Percentiles rank a stretch among this genome's conserved stretches.
Conservation (phyloP, 1,140 invertebrate genomes). For the Aphaenogaster floridana region DNA sequence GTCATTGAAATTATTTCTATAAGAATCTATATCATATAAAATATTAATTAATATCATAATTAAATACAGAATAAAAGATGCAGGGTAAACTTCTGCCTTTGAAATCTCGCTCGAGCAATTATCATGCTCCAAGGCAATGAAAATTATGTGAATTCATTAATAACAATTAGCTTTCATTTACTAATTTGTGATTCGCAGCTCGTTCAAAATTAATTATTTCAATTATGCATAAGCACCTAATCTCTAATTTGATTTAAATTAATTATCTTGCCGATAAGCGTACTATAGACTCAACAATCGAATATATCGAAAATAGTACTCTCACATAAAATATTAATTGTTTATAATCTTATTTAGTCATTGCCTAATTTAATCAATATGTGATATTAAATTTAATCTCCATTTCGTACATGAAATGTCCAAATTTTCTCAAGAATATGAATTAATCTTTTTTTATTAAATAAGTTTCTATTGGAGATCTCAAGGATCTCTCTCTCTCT, state of each 20-base stretch:
- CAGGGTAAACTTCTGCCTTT: conserved; percentile 8
- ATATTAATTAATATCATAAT: conserved; percentile 33
- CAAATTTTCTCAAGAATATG: background rate
- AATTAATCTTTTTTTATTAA: conserved; percentile 16
- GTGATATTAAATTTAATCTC: background rate
- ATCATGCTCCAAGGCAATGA: conserved; percentile 24
- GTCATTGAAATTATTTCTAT: conserved; percentile 8
- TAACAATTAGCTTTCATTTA: conserved; percentile 48
- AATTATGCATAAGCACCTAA: conserved; percentile 23
- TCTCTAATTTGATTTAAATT: conserved; percentile 34
- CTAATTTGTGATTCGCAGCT: conserved; percentile 36
- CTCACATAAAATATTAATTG: background rate
- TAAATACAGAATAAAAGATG: conserved; percentile 40
- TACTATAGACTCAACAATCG: too few relatives aligned
- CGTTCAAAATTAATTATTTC: conserved; percentile 58
- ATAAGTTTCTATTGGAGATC: background rate
- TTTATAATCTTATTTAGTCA: background rate
- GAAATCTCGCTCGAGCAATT: conserved; percentile 31
- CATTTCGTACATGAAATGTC: background rate
- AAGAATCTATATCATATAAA: background rate
- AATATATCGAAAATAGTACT: background rate
- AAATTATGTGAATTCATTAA: conserved; percentile 49
- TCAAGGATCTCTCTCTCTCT: background rate
- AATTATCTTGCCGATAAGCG: conserved; percentile 13
- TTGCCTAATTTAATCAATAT: background rate